Base-by-base conservation (phyloP, 1,140 invertebrate species). In the Delia radicum region DNA sequence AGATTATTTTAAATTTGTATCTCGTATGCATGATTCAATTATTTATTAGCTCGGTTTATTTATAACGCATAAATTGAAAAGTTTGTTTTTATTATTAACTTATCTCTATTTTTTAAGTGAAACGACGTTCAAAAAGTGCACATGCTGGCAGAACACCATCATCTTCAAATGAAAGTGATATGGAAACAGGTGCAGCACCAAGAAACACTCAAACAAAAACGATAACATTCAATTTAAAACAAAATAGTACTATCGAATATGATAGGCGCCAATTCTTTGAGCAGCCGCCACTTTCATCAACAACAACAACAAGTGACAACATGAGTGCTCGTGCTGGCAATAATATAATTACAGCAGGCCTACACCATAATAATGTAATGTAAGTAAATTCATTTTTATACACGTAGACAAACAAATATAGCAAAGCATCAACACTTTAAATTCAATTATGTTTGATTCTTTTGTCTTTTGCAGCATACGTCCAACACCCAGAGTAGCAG, bases 61-160 rank as follows among this genome's bases (percentile, higher is more conserved):
- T n/a, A n/a, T n/a, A n/a, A n/a, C n/a, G n/a, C n/a, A n/a, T n/a
- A n/a, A n/a, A n/a, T n/a, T n/a, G n/a, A n/a, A n/a, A n/a, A n/a
- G n/a, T n/a, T n/a, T n/a, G n/a, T n/a, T n/a, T n/a, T n/a, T n/a
- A n/a, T n/a, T n/a, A n/a, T n/a, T n/a, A 8, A 18, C 15, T 33
- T 74, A 33, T 74, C 55, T 76, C 24, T 76, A n/a, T 46, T 26
- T 29, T 26, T 69, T 1, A 27, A 86, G 85, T 83, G 65, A 86
- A 86, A 77, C 82, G 85, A n/a, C 85, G 85, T 63, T 86, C 85
- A 18, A 86, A 86, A 80, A 86, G 85, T 79, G 85, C 85, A 78
- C 83, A 85, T 33, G 79, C 83, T 26, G 83, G 81, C 21, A 78
- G 79, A 76, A 74, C 79, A 28, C 7, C 75, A 76, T 73, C 75